These are phyloP conservation scores for Phoeniculus purpureus DNA, from an alignment of 2,797 vertebrate genomes.

Conservation along the genomic window DNA sequence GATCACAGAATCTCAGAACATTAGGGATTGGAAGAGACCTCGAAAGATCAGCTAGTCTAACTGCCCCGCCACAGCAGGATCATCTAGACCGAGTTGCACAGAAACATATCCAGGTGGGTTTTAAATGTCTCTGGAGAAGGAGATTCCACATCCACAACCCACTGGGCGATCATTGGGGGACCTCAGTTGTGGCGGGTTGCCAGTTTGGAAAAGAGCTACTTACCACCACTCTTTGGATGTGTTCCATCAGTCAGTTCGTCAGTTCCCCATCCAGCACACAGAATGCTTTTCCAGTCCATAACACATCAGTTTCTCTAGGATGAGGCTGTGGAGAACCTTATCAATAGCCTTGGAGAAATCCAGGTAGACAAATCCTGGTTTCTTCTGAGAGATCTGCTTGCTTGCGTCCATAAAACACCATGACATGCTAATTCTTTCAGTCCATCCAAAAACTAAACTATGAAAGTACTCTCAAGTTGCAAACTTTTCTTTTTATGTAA, in stretches of 20 bases:
- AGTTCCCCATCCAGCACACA: background rate
- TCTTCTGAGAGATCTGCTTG: constrained; percentile 28
- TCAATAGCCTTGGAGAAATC: background rate
- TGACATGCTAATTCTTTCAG: constrained; percentile 32
- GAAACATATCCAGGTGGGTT: too few species aligned
- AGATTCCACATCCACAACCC: too few species aligned
- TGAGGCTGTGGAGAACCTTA: background rate
- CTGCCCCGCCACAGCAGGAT: too few species aligned
- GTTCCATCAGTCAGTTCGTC: background rate
- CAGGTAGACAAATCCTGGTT: background rate
- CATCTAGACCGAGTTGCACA: too few species aligned
- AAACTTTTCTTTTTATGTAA: background rate
- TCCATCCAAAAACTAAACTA: constrained; percentile 22
- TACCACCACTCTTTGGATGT: background rate
- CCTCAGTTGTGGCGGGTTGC: background rate
- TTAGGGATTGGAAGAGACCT: too few species aligned
- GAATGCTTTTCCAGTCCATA: background rate
- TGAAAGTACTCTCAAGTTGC: constrained; percentile 7
- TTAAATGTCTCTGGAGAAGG: too few species aligned
- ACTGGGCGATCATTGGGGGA: background rate
- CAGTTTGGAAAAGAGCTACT: background rate
- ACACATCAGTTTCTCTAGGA: background rate
- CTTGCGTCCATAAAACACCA: constrained; percentile 27
- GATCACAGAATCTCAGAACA: too few species aligned
- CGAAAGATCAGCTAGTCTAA: too few species aligned